Conservation (phyloP, 2,113 vertebrate genomes). For the Dendrocopos noguchii region DNA sequence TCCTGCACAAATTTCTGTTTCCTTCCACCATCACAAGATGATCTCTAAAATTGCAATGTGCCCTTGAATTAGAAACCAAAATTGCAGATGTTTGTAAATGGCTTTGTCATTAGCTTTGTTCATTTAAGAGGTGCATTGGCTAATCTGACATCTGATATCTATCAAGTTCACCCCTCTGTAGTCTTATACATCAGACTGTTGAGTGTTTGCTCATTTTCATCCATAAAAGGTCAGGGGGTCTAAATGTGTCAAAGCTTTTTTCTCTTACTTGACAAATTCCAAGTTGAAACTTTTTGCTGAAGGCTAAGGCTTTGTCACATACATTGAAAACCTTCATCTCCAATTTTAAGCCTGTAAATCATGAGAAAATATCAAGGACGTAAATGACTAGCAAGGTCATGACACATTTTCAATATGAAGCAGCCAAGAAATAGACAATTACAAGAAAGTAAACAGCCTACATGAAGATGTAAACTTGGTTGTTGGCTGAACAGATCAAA, state of each 20-base stretch:
- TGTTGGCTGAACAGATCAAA: not conserved
- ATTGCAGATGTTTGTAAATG: not conserved
- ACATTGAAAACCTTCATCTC: not conserved
- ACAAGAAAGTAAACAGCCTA: not conserved
- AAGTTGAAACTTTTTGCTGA: slow-evolving; percentile 23
- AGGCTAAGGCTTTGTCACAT: not conserved
- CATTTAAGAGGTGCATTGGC: not conserved
- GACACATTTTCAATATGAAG: not conserved
- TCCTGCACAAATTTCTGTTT: not conserved
- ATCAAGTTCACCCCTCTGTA: not conserved
- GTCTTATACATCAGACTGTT: not conserved
- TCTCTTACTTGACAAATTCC: slow-evolving; percentile 13
- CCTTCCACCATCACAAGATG: not conserved
- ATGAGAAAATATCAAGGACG: slow-evolving; percentile 1
- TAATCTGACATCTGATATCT: not conserved
- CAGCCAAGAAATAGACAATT: not conserved
- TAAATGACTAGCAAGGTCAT: slow-evolving; percentile 1
- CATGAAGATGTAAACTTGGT: not conserved
- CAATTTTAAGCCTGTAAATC: slow-evolving; percentile 11
- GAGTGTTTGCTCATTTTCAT: not conserved
- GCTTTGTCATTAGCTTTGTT: not conserved
- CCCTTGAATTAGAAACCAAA: not conserved
- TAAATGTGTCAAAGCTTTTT: slow-evolving; percentile 22
- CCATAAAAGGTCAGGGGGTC: not conserved
- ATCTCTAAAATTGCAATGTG: not conserved